A percentile compares a stretch with the other conserved stretches of the same genome.
These are phyloP conservation scores for Strix uralensis DNA, from an alignment of 2,113 vertebrate genomes.

Conservation along the genomic window DNA sequence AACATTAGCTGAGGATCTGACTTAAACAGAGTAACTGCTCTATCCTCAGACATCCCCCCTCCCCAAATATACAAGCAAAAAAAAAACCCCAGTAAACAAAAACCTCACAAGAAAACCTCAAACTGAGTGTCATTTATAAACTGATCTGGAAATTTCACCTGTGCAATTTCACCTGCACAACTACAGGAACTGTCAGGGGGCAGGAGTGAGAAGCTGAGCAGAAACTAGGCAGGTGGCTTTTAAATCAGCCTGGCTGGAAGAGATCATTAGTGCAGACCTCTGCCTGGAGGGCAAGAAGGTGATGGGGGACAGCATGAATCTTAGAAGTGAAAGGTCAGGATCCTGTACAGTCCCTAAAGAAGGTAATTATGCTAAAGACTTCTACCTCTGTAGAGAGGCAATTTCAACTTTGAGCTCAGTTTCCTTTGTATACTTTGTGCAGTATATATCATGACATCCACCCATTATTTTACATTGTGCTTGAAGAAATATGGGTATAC, in stretches of 20 bases:
- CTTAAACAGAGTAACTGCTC: not conserved
- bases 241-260: not conserved
- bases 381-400: not conserved
- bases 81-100: too few species aligned
- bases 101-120: not conserved
- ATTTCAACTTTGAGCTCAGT: not conserved
- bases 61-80: too few species aligned
- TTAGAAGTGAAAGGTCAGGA: not conserved
- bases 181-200: not conserved
- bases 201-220: not conserved
- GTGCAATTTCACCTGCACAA: not conserved
- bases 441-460: not conserved
- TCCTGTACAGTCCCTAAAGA: not conserved
- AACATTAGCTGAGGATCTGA: not conserved
- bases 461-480: not conserved
- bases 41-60: not conserved
- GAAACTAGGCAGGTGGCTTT: not conserved
- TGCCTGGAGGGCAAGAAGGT: not conserved
- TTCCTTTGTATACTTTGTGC: not conserved
- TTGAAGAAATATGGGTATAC: not conserved
- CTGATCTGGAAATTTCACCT: not conserved
- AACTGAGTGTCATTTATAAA: not conserved
- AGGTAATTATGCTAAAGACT: not conserved
- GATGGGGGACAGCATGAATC: not conserved
- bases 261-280: not conserved